Evolutionary conservation across 2,797 vertebrate species (phyloP).

Genomic region (Phalloptychus januarius): DNA sequence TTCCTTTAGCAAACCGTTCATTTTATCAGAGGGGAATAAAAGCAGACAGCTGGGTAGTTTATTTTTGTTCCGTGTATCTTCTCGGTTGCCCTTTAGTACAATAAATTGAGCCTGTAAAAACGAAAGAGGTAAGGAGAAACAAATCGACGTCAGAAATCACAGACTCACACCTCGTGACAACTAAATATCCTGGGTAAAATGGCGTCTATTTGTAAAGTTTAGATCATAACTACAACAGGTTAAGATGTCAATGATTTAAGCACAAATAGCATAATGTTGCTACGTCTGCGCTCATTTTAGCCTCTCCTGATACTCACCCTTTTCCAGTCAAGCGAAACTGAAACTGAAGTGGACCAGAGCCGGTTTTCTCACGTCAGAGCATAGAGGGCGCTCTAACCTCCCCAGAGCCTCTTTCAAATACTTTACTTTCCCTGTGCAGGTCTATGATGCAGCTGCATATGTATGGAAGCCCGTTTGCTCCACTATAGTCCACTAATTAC

Average conservation of each 20-base stretch:
- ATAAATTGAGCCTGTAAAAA: background rate
- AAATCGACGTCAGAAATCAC: background rate
- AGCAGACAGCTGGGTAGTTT: background rate
- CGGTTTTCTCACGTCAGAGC: background rate
- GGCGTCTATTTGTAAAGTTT: background rate
- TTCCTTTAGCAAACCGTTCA: slow-evolving; percentile 5
- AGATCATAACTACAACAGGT: background rate
- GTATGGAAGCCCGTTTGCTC: too few species aligned
- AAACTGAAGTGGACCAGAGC: background rate
- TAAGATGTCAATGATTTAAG: background rate
- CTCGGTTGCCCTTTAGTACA: background rate
- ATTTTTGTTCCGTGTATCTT: background rate
- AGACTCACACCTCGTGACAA: background rate
- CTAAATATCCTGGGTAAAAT: too few species aligned
- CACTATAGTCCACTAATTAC: too few species aligned
- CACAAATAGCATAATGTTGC: background rate
- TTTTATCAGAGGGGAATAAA: background rate
- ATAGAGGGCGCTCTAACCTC: slow-evolving; percentile 3
- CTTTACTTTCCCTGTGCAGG: background rate
- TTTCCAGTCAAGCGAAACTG: background rate
- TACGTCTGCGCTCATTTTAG: background rate
- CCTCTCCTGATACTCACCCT: background rate
- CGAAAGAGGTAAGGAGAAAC: background rate
- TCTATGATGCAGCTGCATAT: too few species aligned
- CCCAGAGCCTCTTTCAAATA: background rate